These are phyloP conservation scores for Eulemur coronatus DNA, from an alignment of 2,797 vertebrate genomes.

Conservation along the genomic window DNA sequence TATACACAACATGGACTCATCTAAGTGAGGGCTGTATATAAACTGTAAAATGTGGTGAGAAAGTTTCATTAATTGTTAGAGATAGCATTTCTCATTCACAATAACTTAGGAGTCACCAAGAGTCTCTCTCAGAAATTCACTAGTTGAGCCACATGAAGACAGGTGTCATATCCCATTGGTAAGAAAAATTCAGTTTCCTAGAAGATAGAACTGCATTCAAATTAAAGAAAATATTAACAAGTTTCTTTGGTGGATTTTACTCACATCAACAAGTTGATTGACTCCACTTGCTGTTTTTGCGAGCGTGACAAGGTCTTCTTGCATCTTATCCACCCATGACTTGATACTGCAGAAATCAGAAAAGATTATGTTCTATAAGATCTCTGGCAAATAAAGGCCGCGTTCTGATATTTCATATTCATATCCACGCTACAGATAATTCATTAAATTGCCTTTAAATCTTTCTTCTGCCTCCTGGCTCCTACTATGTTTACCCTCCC, in stretches of 20 bases:
- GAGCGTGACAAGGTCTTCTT: constrained; percentile 94
- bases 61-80: not conserved
- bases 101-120: too few relatives aligned
- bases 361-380: constrained; percentile 72
- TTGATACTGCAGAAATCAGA: constrained; percentile 90
- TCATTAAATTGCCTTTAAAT: not conserved
- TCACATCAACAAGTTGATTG: constrained; percentile 91
- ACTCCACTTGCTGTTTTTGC: constrained; percentile 93
- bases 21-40: not conserved
- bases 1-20: not conserved
- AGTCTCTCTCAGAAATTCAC: not conserved
- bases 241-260: constrained; percentile 52
- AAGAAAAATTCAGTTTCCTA: not conserved
- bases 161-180: not conserved
- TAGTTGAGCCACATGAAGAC: not conserved
- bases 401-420: not conserved
- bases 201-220: not conserved
- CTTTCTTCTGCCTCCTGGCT: not conserved
- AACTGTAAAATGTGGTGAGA: not conserved
- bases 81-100: not conserved
- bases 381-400: not conserved
- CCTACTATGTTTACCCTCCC: not conserved
- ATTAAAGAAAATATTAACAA: not conserved
- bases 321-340: constrained; percentile 98
- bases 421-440: not conserved